Evolutionary conservation across 2,888 invertebrate genomes (phyloP).

Genomic region (Rhaphigaster nebulosa): DNA sequence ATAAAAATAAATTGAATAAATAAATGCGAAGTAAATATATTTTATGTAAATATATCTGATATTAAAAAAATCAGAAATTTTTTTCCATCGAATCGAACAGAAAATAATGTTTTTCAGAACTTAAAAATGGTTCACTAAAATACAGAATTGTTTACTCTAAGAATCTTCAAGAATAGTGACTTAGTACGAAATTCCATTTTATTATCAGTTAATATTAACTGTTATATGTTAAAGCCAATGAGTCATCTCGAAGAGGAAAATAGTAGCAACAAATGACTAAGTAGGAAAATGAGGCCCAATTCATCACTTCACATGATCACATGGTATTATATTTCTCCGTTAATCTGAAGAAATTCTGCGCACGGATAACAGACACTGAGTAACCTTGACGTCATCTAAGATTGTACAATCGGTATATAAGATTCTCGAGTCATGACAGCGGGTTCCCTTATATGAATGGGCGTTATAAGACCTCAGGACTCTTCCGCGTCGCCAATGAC

Average conservation of each 20-base stretch:
- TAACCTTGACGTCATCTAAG: constrained; percentile 16
- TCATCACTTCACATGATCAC: not conserved
- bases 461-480: not conserved
- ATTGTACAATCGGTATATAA: not conserved
- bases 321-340: not conserved
- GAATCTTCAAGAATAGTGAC: not conserved
- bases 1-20: too few species aligned
- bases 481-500: not conserved
- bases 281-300: not conserved
- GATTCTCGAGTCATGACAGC: constrained; percentile 4
- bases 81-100: too few species aligned
- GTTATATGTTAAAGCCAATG: not conserved
- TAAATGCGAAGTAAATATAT: too few species aligned
- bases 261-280: not conserved
- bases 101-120: too few species aligned
- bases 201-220: not conserved
- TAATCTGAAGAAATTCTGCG: not conserved
- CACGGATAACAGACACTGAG: not conserved
- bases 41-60: too few species aligned
- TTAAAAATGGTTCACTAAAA: not conserved
- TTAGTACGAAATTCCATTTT: not conserved
- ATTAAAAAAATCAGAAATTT: too few species aligned
- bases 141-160: not conserved
- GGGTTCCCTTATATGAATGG: not conserved
- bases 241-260: not conserved